phyloP scores from a whole-genome alignment of 2,888 invertebrate species.

The Formica aserva region DNA sequence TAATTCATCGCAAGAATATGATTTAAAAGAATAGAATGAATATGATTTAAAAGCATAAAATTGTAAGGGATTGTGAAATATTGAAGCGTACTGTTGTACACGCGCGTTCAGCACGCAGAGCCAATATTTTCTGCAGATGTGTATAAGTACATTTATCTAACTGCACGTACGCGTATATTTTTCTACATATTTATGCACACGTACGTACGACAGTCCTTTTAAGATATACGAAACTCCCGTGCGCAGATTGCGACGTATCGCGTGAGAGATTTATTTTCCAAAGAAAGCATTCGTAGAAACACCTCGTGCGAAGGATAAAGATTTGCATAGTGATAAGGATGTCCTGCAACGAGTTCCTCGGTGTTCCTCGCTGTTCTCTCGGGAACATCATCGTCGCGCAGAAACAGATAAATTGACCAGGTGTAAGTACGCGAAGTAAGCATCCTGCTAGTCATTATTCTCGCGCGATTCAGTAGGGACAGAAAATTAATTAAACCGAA shows the following conservation, averaged over 20 bases:
- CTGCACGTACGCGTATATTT: not conserved
- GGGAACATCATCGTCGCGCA: not conserved
- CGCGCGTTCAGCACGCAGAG: not conserved
- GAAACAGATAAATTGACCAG: not conserved
- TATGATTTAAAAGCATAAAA: not conserved
- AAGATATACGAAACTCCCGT: constrained; percentile 5
- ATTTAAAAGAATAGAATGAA: not conserved
- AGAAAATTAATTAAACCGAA: not conserved
- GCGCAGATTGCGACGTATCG: constrained; percentile 19
- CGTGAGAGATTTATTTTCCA: constrained; percentile 30
- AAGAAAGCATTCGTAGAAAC: not conserved
- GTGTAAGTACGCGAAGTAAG: not conserved
- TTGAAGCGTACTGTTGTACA: not conserved
- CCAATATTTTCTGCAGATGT: constrained; percentile 4
- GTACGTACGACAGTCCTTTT: constrained; percentile 4
- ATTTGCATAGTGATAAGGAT: constrained; percentile 8
- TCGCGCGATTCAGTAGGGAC: not conserved
- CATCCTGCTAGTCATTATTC: not conserved
- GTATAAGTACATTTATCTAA: constrained; percentile 34
- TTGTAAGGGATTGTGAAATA: not conserved
- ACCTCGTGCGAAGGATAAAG: not conserved
- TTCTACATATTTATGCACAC: not conserved
- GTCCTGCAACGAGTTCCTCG: not conserved
- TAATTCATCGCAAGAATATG: not conserved
- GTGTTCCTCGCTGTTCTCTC: not conserved